These are phyloP conservation scores for Drosophila villosipedis DNA, from an alignment of 2,888 invertebrate genomes.

Conservation along the genomic window DNA sequence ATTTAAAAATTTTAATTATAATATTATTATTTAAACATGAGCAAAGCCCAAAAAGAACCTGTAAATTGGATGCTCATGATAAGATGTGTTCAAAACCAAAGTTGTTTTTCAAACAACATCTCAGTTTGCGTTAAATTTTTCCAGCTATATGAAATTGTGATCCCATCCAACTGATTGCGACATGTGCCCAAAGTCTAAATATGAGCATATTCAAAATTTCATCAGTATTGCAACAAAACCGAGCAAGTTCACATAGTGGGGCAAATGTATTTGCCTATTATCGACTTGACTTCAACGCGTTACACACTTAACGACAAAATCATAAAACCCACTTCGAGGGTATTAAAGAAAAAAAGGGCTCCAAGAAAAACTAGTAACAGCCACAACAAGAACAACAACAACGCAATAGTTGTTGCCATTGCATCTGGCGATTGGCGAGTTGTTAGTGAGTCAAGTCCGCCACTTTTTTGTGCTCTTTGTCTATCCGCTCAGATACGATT, in stretches of 20 bases:
- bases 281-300: neutral
- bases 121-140: neutral
- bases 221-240: neutral
- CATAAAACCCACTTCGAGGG: neutral
- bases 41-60: neutral
- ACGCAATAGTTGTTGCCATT: constrained; percentile 27
- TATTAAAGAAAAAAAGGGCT: neutral
- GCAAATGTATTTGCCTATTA: neutral
- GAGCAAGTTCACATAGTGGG: neutral
- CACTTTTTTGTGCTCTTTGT: constrained; percentile 33
- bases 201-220: neutral
- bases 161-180: neutral
- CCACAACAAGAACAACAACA: constrained; percentile 40
- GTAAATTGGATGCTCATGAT: neutral
- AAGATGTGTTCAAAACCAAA: neutral
- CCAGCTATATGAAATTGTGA: neutral
- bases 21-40: neutral
- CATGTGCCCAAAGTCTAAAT: neutral
- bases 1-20: neutral
- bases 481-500: constrained; percentile 54
- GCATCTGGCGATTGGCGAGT: constrained; percentile 33
- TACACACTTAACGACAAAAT: neutral
- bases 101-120: neutral
- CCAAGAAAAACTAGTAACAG: constrained; percentile 57
- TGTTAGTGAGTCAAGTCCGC: constrained; percentile 50